Base-by-base conservation (phyloP, 2,113 vertebrate genomes). In the Gasterosteus aculeatus region DNA sequence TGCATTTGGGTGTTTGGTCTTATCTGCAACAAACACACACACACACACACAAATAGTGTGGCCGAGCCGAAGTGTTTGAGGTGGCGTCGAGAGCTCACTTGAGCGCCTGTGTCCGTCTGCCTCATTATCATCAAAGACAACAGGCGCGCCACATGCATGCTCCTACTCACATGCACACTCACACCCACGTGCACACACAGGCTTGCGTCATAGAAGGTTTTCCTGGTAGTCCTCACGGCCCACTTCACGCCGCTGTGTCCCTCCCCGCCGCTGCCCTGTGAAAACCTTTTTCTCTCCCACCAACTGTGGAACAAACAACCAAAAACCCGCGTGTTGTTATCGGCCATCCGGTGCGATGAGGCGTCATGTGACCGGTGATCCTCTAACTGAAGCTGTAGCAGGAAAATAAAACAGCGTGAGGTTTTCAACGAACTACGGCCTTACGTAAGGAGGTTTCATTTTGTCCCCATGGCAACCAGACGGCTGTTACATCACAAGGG, bases 41-140 rank as follows among this genome's bases (percentile, higher is more conserved):
- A 41, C 47, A 73, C 72, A 76, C 64, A 71, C 59, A 60, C 22
- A 51, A 7, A 31, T 1, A 41, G 39, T 11, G 11, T 63, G 47
- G 35, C 44, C 44, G n/a, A 49, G 61, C 38, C 22, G 35, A 47
- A 70, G 74, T 76, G 85, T 87, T 82, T 76, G 70, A 89, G 80
- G 84, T 85, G 75, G 85, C 61, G 77, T 56, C 84, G 82, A 80
- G 73, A 77, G 78, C 84, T 86, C 80, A 81, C 83, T 90, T 79
- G 74, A 87, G 89, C 82, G 82, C 72, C 77, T 64, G 73, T 81
- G 82, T 85, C 86, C 77, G 82, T 85, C 84, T 83, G 85, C 72
- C 75, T 90, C 83, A 88, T 90, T 90, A 92, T 90, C 88, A 89
- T 90, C 87, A 90, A 89, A 88, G 80, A 82, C 85, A 89, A 84